phyloP scores from a whole-genome alignment of 2,888 invertebrate genomes.

The Xiphydria camelus region DNA sequence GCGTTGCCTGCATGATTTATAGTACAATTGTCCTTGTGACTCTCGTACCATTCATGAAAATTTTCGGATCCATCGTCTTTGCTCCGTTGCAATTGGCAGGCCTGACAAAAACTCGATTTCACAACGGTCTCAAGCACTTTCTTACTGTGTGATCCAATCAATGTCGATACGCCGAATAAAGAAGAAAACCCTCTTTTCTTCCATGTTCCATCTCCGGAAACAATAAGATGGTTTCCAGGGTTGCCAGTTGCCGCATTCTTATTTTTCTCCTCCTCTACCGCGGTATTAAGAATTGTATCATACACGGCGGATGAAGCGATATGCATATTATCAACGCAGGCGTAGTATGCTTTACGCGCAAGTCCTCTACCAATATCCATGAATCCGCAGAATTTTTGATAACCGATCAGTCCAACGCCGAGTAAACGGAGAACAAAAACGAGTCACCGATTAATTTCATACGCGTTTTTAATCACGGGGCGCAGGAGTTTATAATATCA shows the following conservation, averaged over 20 bases:
- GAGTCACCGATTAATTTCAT: constrained; percentile 3
- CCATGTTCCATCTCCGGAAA: constrained; percentile 11
- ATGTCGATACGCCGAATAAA: constrained; percentile 12
- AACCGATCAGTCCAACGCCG: constrained; percentile 1
- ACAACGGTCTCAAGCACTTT: constrained; percentile 16
- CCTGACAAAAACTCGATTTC: constrained; percentile 14
- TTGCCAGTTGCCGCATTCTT: not conserved
- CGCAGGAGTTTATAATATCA: not conserved
- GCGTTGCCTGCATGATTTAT: constrained; percentile 19
- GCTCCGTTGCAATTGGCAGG: constrained; percentile 11
- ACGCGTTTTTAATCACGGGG: not conserved
- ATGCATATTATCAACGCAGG: constrained; percentile 1
- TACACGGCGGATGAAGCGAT: constrained; percentile 1
- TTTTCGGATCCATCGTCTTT: not conserved
- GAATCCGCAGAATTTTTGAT: constrained; percentile 1
- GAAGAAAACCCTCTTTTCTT: constrained; percentile 16
- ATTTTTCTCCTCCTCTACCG: constrained; percentile 3
- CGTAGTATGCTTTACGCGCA: not conserved
- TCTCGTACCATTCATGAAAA: constrained; percentile 16
- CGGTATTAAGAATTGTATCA: not conserved
- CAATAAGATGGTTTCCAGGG: not conserved
- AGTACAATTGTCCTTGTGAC: constrained; percentile 14
- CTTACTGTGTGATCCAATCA: constrained; percentile 13
- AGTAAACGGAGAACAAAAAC: constrained; percentile 4
- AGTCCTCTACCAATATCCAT: constrained; percentile 2